Evolutionary conservation across 2,113 vertebrate genomes (phyloP).

Genomic region (Procavia capensis): DNA sequence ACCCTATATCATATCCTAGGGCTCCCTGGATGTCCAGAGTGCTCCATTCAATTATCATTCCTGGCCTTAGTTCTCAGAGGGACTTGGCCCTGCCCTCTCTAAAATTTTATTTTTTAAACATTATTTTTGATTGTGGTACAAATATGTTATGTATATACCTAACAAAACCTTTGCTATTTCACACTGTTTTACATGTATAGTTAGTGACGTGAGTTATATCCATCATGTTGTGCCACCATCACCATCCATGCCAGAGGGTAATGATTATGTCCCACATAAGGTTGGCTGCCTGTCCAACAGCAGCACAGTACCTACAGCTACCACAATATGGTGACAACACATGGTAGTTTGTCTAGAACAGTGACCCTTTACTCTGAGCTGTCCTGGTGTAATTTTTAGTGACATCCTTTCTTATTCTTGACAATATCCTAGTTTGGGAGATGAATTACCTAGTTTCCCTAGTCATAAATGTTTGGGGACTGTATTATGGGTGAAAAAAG

Average conservation of each 20-base stretch:
- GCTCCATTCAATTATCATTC: no score
- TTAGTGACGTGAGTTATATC: not conserved
- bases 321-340: not conserved
- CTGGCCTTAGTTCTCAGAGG: no score
- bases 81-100: no score
- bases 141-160: no score
- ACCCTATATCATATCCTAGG: no score
- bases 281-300: not conserved
- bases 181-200: not conserved
- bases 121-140: no score
- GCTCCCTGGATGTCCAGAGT: no score
- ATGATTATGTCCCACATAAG: not conserved
- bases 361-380: not conserved
- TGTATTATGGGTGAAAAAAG: not conserved
- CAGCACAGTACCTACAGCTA: not conserved
- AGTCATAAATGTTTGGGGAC: not conserved
- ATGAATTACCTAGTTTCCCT: not conserved
- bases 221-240: not conserved
- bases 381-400: not conserved
- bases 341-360: not conserved
- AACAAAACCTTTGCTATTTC: no score
- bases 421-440: not conserved
- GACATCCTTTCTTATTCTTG: not conserved
- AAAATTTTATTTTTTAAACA: no score
- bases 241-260: not conserved